Evolutionary conservation across 2,797 vertebrate species (phyloP), one percentile per base, ranked within the genome.

Genomic region (Melanotaenia nigrans): DNA sequence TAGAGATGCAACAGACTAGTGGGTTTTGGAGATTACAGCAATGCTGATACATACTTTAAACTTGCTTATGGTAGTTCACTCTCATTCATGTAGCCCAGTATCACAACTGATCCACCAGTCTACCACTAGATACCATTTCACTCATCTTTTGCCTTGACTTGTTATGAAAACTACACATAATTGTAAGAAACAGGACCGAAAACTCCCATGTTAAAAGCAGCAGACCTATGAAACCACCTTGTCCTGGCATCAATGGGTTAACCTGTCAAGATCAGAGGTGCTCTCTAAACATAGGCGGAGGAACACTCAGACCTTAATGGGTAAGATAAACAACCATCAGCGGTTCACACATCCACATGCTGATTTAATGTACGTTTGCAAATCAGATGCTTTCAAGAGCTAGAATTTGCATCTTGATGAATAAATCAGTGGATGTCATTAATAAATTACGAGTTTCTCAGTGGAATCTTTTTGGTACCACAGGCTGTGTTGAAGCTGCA

Each of bases 401-500:
- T 1, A 49, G 56, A 18, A 56, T 65, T 59, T 73, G 47, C 45
- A 70, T 68, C 24, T 42, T 73, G 33, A 71, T 84, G 32, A 75
- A 87, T 81, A 72, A 82, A 77, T 75, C 2, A 79, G 59, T 24
- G 70, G 32, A 33, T 30, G 61, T 25, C 30, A 77, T 83, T 47
- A 79, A 85, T 71, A 73, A 75, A 77, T 81, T 0, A 70, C 61
- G 1, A 42, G 28, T 45, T 30, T 83, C 58, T 79, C 30, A 35
- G 38, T 68, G 33, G 24, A 56, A 62, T 55, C 0, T n/a, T 40
- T 69, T 57, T 38, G 9, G 54, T 25, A 18, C 57, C 51, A 59
- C 16, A 28, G 62, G 68, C 59, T 73, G 32, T 56, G 57, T 61
- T 61, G 57, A 63, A 61, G 60, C 65, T 67, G 70, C 58, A 78